Evolutionary conservation across 2,797 vertebrate genomes (phyloP), one percentile per base, ranked within the genome.

Genomic region (Lacerta viridis): DNA sequence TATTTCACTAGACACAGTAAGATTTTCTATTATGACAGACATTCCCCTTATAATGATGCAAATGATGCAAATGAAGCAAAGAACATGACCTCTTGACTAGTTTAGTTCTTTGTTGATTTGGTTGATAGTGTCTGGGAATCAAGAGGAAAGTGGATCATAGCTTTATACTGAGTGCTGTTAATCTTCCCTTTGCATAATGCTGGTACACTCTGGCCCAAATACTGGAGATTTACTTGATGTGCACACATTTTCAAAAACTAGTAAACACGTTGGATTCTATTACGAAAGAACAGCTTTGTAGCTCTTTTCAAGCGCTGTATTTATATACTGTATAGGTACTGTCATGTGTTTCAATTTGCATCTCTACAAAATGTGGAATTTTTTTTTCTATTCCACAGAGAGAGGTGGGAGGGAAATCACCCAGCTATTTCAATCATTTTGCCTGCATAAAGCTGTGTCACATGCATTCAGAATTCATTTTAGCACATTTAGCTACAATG

Each of bases 171-270:
- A 91, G 79, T 84, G 87, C 86, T 91, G 88, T 93, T 92, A 93
- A 88, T 92, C 92, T 94, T 93, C 43, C 91, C 64, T 96, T 94
- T 95, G 92, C 93, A 94, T 95, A 93, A 94, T 88, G 78, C 92
- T 93, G 90, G 88, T 93, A 93, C 91, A 92, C 91, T 95, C 93
- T 86, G 89, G 89, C 95, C 94, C 94, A 96, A 95, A 96, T 95
- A 94, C 91, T 93, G 94, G 86, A 93, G 89, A 93, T 87, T 94
- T 93, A 93, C 89, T 93, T 96, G 88, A 95, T 92, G 93, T 91
- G 93, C 95, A 94, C 93, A 95, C 91, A 94, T 93, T 95, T 96
- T 94, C 92, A 93, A 93, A 92, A 90, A 94, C 91, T 94, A 95
- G 93, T 88, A 96, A 95, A 94, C 91, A 94, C 91, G 78, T 91